phyloP scores from a whole-genome alignment of 2,113 vertebrate genomes.

The Hipposideros armiger region DNA sequence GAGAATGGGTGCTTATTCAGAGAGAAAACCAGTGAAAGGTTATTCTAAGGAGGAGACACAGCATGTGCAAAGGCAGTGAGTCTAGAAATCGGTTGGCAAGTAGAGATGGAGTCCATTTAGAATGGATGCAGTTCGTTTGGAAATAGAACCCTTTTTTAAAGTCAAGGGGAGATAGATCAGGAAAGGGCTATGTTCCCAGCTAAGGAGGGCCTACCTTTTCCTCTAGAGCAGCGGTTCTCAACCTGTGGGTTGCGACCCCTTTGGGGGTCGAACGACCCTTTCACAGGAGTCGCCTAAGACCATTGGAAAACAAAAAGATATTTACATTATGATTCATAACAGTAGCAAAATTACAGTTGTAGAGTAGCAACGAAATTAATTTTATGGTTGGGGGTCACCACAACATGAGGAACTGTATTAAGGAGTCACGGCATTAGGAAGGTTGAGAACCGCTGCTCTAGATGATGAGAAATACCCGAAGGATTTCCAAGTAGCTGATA shows the following conservation, averaged over 20 bases:
- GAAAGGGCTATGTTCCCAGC: neutral
- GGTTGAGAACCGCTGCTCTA: too few species aligned
- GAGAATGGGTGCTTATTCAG: neutral
- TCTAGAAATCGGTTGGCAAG: neutral
- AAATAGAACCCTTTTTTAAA: neutral
- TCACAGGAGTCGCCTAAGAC: too few species aligned
- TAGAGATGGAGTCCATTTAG: neutral
- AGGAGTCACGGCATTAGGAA: too few species aligned
- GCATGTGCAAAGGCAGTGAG: neutral
- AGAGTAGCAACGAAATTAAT: too few species aligned
- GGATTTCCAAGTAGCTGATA: neutral
- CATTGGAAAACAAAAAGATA: too few species aligned
- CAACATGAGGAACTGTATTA: too few species aligned
- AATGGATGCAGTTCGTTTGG: neutral
- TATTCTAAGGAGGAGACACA: neutral
- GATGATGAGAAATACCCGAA: neutral
- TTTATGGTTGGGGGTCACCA: too few species aligned
- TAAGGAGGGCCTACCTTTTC: neutral
- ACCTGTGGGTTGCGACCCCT: too few species aligned
- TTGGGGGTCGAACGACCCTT: too few species aligned
- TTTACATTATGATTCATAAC: too few species aligned
- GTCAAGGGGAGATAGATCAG: neutral
- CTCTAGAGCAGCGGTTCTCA: neutral
- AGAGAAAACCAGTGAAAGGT: neutral
- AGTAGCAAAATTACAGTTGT: too few species aligned